Evolutionary conservation across 53 echinoderm and acorn worm species (phyloP), one percentile per base, ranked within the genome.

Genomic region (Arbacia lixula): DNA sequence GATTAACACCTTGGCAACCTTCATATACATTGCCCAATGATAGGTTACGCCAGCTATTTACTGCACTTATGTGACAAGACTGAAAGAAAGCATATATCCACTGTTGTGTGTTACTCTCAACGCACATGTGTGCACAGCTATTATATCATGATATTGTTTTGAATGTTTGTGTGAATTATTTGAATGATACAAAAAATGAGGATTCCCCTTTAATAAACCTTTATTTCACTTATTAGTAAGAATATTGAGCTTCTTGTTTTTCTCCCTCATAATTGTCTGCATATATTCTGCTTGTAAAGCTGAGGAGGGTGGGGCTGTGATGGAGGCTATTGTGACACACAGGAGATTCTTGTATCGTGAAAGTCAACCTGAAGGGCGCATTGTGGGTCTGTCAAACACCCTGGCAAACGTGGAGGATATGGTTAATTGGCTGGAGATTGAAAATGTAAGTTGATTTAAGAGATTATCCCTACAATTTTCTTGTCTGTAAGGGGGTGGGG

Each of bases 331-430:
- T 3, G 40, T 77, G 24, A 22, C 58, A n/a, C 77, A 58, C 6
- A 39, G n/a, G 5, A 77, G 57, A 26, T 22, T 25, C 26, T 12
- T 34, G 36, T 77, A 56, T 5, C 53, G 26, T 12, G 5, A 10
- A 28, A 20, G 31, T 6, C 1, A 4, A 19, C 33, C 36, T 19
- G 39, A 37, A 36, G 58, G 56, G 11, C 77, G 77, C 21, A 34
- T 77, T 3, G 38, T 77, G 6, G 77, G 55, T 77, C 54, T 77
- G 2, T 56, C 77, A 0, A 36, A 56, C 16, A 53, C 56, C 6
- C 35, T 77, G 56, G 54, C 57, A 12, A 77, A 77, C 58, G 34
- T 58, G 57, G 9, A 53, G 19, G 77, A 77, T 25, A 58, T 77
- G 1, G 77, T 36, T 10, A 25, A 58, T 29, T 77, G 77, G 77